phyloP scores from a whole-genome alignment of 2,888 invertebrate species.

The Lithodes maja region DNA sequence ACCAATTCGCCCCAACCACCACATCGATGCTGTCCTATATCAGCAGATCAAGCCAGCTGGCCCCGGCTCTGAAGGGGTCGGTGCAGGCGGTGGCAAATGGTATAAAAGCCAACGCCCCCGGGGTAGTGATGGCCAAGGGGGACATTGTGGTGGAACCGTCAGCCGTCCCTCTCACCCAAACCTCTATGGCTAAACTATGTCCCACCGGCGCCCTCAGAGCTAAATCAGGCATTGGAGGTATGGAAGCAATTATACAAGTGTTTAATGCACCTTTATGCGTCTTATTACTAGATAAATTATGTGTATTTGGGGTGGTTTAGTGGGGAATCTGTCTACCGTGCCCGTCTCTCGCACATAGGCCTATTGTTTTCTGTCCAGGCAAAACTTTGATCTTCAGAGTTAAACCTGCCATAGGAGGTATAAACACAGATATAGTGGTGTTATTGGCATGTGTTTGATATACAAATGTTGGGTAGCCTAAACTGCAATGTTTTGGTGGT shows the following conservation, averaged over 20 bases:
- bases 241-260: not conserved
- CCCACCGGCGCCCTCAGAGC: conserved; percentile 34
- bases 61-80: conserved; percentile 53
- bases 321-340: too few species aligned
- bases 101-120: conserved; percentile 41
- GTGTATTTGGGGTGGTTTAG: not conserved
- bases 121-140: conserved; percentile 3
- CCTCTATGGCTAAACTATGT: conserved; percentile 45
- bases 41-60: conserved; percentile 46
- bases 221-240: conserved; percentile 58
- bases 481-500: not conserved
- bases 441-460: too few species aligned
- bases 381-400: too few species aligned
- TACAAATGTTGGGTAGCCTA: not conserved
- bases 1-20: too few species aligned
- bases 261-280: too few species aligned
- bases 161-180: conserved; percentile 23
- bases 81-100: conserved; percentile 54
- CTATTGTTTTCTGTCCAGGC: too few species aligned
- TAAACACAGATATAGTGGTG: too few species aligned
- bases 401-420: too few species aligned
- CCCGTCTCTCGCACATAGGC: too few species aligned
- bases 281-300: not conserved
- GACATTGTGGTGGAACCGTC: not conserved
- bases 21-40: conserved; percentile 52